Base-by-base conservation (phyloP, 2,797 vertebrate genomes). In the Takifugu ocellatus region DNA sequence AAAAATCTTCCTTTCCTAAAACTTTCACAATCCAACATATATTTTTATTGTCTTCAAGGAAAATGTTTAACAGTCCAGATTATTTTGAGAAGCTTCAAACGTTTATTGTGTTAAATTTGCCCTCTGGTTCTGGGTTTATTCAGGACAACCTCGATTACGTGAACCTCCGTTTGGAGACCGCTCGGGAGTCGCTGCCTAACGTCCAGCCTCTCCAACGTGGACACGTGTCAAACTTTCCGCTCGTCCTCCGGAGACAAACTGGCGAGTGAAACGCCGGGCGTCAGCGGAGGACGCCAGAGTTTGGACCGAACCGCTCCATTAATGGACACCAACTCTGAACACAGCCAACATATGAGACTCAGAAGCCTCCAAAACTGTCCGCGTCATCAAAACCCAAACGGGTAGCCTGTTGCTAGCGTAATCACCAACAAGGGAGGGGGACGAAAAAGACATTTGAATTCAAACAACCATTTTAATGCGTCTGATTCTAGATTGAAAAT, bases 191-290 rank as follows among this genome's bases (percentile, higher is more conserved):
- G 49, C 12, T 48, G 49, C 8, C 45, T 52, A 48, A 68, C 54
- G 54, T 63, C 46, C 6, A 63, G 59, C 64, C 74, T 50, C 72
- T 70, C 72, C 68, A 66, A 51, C 54, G 68, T 39, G 31, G 52
- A 63, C 66, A 56, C 29, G 31, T 59, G 67, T 74, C 77, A 84
- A 59, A 61, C 56, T 86, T 79, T 86, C 77, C 79, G 61, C 45
- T 25, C 17, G 17, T 58, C 51, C 47, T 53, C 56, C 53, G 48
- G 50, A 39, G 70, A 63, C 60, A 5, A 25, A 53, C 54, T 33
- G 49, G 77, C 49, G 55, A 60, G 64, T 45, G 56, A 70, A 79
- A 71, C 33, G 62, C 70, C 55, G 65, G 58, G 63, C 59, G 25
- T 74, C 64, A 49, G 58, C 56, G 56, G 76, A 81, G 66, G 72